A percentile compares a stretch with the other conserved stretches of the same genome.
phyloP scores from a whole-genome alignment of 1,140 invertebrate genomes.

The Samia ricini region DNA sequence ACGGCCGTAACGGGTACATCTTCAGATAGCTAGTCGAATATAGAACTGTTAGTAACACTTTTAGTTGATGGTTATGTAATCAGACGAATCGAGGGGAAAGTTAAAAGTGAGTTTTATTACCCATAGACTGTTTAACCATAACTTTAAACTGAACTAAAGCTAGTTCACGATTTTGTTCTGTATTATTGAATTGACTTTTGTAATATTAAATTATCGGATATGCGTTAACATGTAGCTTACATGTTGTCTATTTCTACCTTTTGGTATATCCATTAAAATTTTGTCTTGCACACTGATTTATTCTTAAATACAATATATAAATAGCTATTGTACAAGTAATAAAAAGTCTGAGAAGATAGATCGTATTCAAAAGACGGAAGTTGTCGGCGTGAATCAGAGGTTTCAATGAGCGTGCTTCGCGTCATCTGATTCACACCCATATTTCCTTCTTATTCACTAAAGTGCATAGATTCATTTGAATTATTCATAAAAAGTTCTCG shows the following conservation, averaged over 20 bases:
- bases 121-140: no score
- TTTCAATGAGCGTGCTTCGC: background rate
- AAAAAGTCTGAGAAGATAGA: background rate
- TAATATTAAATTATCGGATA: no score
- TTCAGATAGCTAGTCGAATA: background rate
- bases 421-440: background rate
- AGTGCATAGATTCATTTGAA: background rate
- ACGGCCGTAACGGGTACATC: slow-evolving; percentile 26
- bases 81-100: no score
- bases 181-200: no score
- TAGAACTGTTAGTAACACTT: background rate
- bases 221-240: no score
- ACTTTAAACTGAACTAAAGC: no score
- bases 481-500: background rate
- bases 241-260: no score
- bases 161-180: no score
- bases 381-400: background rate
- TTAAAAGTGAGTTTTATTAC: no score
- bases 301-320: background rate
- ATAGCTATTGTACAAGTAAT: background rate
- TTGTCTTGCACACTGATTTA: no score
- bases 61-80: no score
- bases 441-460: background rate
- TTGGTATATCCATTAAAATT: no score
- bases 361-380: background rate